Evolutionary conservation across 2,888 invertebrate genomes (phyloP).

Genomic region (Siphonodentalium dalli): DNA sequence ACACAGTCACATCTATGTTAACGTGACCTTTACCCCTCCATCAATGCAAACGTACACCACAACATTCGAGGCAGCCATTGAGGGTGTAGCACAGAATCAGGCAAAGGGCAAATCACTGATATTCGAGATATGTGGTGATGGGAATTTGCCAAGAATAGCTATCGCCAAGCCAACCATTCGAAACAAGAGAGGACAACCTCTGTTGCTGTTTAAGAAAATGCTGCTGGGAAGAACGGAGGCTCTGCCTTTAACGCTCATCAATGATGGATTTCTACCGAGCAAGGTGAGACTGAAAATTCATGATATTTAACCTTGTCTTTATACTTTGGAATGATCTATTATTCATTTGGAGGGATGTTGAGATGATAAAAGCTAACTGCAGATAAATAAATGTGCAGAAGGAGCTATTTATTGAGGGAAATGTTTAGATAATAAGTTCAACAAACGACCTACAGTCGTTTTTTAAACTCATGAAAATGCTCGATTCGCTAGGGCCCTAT

Average conservation of each 20-base stretch:
- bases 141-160: conserved; percentile 62
- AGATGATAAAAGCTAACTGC: too few relatives aligned
- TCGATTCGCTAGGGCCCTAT: too few relatives aligned
- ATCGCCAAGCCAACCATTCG: conserved; percentile 59
- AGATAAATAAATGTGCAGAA: too few relatives aligned
- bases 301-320: too few relatives aligned
- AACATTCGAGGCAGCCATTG: conserved; percentile 61
- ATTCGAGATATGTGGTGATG: conserved; percentile 64
- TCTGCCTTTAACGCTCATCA: conserved; percentile 57
- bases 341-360: too few relatives aligned
- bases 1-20: conserved; percentile 62
- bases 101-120: conserved; percentile 55
- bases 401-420: too few relatives aligned
- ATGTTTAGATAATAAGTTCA: too few relatives aligned
- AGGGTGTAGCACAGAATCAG: conserved; percentile 53
- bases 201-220: conserved; percentile 61
- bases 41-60: conserved; percentile 63
- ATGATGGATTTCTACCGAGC: conserved; percentile 64
- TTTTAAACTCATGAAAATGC: too few relatives aligned
- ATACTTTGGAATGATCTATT: too few relatives aligned
- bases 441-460: too few relatives aligned
- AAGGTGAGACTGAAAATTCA: conserved; percentile 47
- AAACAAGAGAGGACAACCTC: conserved; percentile 63
- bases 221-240: conserved; percentile 55
- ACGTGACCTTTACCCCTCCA: conserved; percentile 63